Percentiles rank a stretch among this genome's conserved stretches.
Evolutionary conservation across 2,113 vertebrate species (phyloP).

Genomic region (Melanocharis versteri): DNA sequence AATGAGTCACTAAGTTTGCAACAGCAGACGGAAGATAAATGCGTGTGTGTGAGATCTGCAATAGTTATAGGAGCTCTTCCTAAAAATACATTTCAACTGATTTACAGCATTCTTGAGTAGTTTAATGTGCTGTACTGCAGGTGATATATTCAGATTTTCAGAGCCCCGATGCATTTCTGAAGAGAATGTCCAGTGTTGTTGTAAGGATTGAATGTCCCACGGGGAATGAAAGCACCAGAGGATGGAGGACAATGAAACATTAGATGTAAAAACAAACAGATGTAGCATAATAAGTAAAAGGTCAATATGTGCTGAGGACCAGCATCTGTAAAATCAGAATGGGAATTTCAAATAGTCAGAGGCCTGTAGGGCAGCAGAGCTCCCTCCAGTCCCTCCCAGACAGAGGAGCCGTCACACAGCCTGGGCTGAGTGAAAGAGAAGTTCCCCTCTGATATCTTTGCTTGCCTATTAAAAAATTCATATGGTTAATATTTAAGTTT

Average conservation of each 20-base stretch:
- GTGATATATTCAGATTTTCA: neutral
- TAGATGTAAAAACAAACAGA: slow-evolving; percentile 27
- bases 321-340: neutral
- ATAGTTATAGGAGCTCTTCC: neutral
- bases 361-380: neutral
- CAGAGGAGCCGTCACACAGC: neutral
- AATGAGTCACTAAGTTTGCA: slow-evolving; percentile 25
- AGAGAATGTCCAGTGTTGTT: slow-evolving; percentile 22
- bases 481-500: slow-evolving; percentile 73
- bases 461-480: slow-evolving; percentile 65
- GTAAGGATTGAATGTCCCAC: neutral
- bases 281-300: neutral
- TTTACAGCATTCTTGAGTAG: slow-evolving; percentile 1
- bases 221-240: neutral
- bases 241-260: slow-evolving; percentile 3
- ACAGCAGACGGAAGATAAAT: neutral
- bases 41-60: neutral
- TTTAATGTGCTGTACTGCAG: neutral
- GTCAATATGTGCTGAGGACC: neutral
- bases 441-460: slow-evolving; percentile 14
- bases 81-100: slow-evolving; percentile 34
- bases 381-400: neutral
- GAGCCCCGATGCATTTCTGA: neutral
- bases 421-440: neutral
- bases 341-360: neutral